Evolutionary conservation across 1,140 invertebrate species (phyloP), one percentile per base, ranked within the genome.

Genomic region (Homarus americanus): DNA sequence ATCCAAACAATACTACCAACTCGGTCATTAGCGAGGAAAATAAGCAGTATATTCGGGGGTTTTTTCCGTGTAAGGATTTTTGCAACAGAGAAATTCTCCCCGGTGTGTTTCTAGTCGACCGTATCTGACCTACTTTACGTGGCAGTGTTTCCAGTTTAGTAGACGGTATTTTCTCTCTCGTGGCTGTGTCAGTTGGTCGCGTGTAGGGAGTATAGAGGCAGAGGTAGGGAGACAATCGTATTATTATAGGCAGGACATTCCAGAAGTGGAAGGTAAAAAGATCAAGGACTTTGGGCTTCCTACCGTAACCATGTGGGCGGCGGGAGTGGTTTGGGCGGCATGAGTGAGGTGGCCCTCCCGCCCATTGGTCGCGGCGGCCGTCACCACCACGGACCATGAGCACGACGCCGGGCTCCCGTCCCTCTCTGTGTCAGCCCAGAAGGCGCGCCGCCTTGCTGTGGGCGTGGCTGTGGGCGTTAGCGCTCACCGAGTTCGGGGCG

Each of bases 381-480:
- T 82, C 79, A 34, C 49, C 79, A 82, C 10, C 53, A 63, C 75
- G 53, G 75, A 87, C 85, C 75, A 87, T 87, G 85, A 87, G 20
- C 85, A 87, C 36, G 32, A 40, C 24, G 58, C 44, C 34, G 44
- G 53, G 34, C 38, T 66, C 34, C 49, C 49, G 53, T 34, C 41
- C 49, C 76, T 69, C 75, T 24, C 36, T 87, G 32, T 87, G 53
- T 87, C 75, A 58, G 76, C 80, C 80, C 87, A 58, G 80, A 72
- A 69, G 58, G 40, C 79, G 87, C 72, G 28, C 72, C 28, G 44
- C 66, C 38, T 75, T 53, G 36, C 40, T 90, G 41, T 76, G 79
- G 80, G 87, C 69, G 66, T 90, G 87, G 79, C 41, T 90, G 69
- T 82, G 79, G 87, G 79, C 80, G 34, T 83, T 75, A 40, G 87